Evolutionary conservation across 2,888 invertebrate species (phyloP).

Genomic region (Hyppa rectilinea): DNA sequence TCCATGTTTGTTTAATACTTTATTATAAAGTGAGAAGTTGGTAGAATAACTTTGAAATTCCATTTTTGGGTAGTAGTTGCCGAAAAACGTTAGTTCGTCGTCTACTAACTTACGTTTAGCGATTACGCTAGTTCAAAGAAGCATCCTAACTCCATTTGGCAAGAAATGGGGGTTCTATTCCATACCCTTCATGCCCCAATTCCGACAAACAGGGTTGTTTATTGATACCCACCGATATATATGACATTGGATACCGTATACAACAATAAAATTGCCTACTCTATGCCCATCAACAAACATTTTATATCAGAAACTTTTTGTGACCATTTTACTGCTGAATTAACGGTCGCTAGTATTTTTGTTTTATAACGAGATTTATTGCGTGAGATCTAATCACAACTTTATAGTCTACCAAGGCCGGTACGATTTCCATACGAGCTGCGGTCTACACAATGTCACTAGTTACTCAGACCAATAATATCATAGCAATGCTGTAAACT

Average conservation of each 20-base stretch:
- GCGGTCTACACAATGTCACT: constrained; percentile 68
- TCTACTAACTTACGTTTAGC: constrained; percentile 39
- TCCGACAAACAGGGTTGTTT: constrained; percentile 55
- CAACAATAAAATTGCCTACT: constrained; percentile 53
- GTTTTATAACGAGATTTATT: constrained; percentile 65
- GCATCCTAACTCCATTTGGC: constrained; percentile 59
- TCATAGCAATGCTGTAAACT: constrained; percentile 58
- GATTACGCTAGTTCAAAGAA: constrained; percentile 44
- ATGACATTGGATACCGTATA: constrained; percentile 54
- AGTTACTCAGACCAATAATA: constrained; percentile 70
- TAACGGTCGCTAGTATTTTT: constrained; percentile 59
- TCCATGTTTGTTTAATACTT: constrained; percentile 30
- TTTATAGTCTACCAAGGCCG: constrained; percentile 68
- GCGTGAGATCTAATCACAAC: constrained; percentile 65
- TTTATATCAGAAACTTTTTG: constrained; percentile 59
- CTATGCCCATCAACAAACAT: constrained; percentile 42
- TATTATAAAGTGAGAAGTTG: constrained; percentile 37
- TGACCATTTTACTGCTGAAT: constrained; percentile 57
- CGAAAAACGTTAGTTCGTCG: no score
- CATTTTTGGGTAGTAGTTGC: no score
- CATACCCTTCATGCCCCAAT: constrained; percentile 53
- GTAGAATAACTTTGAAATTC: constrained; percentile 23
- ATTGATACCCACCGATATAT: constrained; percentile 54
- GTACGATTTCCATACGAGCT: constrained; percentile 72
- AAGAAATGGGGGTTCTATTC: constrained; percentile 39